Conservation (phyloP, 2,113 vertebrate species). For the Rhagologus leucostigma region DNA sequence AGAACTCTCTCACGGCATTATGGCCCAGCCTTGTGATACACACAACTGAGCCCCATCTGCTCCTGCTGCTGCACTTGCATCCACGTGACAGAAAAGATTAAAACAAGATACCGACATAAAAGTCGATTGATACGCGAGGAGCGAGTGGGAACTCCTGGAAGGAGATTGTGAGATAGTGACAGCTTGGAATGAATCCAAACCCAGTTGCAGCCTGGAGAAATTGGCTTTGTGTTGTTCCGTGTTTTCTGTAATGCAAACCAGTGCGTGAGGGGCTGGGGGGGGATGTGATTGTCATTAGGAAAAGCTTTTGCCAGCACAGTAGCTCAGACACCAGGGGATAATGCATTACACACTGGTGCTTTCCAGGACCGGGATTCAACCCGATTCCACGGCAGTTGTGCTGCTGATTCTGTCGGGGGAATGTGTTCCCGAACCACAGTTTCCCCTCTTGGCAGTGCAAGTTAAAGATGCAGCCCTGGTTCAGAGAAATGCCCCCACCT, state of each 20-base stretch:
- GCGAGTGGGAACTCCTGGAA: slow-evolving; percentile 14
- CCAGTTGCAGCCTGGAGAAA: not conserved
- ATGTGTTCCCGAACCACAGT: not conserved
- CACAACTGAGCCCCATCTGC: not conserved
- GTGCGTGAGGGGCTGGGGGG: not conserved
- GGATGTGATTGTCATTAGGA: slow-evolving; percentile 39
- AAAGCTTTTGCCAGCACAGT: slow-evolving; percentile 56
- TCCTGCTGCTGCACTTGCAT: not conserved
- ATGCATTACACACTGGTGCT: slow-evolving; percentile 6
- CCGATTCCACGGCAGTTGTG: not conserved
- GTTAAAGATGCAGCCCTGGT: not conserved
- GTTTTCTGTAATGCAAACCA: slow-evolving; percentile 59
- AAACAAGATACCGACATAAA: slow-evolving; percentile 17
- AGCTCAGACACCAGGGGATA: slow-evolving; percentile 48
- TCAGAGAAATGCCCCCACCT: not conserved
- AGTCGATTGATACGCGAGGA: not conserved
- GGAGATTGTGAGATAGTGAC: slow-evolving; percentile 34
- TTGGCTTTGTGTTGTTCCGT: not conserved
- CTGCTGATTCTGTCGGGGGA: not conserved
- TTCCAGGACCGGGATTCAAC: not conserved
- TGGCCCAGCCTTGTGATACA: not conserved
- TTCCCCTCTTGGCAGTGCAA: not conserved
- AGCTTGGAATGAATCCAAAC: slow-evolving; percentile 27
- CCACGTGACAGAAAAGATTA: slow-evolving; percentile 2
- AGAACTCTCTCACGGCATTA: not conserved